phyloP scores from a whole-genome alignment of 2,888 invertebrate species.

The Gortyna flavago region DNA sequence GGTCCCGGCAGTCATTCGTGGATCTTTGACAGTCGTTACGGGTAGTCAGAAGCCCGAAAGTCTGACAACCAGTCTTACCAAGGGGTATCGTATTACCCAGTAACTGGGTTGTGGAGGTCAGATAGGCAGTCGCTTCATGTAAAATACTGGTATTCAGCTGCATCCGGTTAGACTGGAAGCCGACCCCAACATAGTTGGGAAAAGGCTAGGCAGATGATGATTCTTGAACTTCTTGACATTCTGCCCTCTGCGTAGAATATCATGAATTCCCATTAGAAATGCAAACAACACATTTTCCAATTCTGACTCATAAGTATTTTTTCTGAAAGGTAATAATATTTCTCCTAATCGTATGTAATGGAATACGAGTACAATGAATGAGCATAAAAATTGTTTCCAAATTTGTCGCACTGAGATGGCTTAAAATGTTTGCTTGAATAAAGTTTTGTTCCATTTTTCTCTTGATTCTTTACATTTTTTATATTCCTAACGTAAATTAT shows the following conservation, averaged over 20 bases:
- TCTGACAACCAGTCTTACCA: no score
- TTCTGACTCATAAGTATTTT: neutral
- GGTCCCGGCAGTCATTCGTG: no score
- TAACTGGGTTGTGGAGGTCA: no score
- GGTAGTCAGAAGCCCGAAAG: no score
- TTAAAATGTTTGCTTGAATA: conserved; percentile 3
- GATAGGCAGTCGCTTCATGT: no score
- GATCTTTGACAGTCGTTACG: no score
- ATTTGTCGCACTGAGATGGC: neutral
- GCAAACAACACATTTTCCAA: neutral
- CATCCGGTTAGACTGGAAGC: no score
- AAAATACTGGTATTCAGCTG: no score
- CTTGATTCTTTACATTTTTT: conserved; percentile 1
- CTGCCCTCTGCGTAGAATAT: neutral
- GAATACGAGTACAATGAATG: conserved; percentile 4
- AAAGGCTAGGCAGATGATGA: no score
- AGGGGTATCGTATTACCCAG: no score
- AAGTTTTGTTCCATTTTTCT: conserved; percentile 6
- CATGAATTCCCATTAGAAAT: neutral
- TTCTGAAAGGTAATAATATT: neutral
- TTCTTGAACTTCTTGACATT: neutral
- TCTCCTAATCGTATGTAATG: neutral
- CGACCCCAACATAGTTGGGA: no score
- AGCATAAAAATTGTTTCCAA: neutral
- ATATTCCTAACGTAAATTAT: neutral